These are phyloP conservation scores for Esperia sulphurella DNA, from an alignment of 2,888 invertebrate genomes.

Conservation along the genomic window DNA sequence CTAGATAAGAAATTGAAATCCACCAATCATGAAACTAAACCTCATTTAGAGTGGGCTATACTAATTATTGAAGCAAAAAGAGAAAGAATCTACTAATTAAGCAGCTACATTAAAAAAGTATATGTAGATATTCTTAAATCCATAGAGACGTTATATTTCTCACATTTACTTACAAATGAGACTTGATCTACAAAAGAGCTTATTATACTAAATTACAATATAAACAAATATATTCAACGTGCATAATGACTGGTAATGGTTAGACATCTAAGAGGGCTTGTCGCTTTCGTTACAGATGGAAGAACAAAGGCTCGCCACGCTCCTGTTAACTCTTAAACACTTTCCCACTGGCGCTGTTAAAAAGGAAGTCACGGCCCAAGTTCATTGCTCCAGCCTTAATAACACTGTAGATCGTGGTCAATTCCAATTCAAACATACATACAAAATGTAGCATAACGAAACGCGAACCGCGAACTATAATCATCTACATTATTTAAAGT, in stretches of 20 bases:
- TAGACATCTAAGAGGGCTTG: slow-evolving; percentile 30
- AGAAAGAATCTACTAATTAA: too few relatives aligned
- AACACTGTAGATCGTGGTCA: slow-evolving; percentile 5
- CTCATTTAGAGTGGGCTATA: too few relatives aligned
- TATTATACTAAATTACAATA: slow-evolving; percentile 28
- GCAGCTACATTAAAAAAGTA: too few relatives aligned
- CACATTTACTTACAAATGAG: background rate
- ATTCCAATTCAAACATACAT: background rate
- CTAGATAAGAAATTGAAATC: too few relatives aligned
- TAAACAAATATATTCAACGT: slow-evolving; percentile 53
- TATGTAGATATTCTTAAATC: too few relatives aligned
- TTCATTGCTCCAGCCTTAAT: slow-evolving; percentile 45
- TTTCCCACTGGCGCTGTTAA: slow-evolving; percentile 67
- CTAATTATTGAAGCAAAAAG: too few relatives aligned
- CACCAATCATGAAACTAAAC: too few relatives aligned
- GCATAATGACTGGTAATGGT: slow-evolving; percentile 45
- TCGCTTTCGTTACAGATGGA: slow-evolving; percentile 38
- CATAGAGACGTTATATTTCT: too few relatives aligned
- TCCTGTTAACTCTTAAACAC: slow-evolving; percentile 63
- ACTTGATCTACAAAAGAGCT: slow-evolving; percentile 20
- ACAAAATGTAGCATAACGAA: slow-evolving; percentile 5
- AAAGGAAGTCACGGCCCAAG: slow-evolving; percentile 72
- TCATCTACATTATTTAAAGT: too few relatives aligned
- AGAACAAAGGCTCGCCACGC: slow-evolving; percentile 65
- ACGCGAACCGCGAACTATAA: too few relatives aligned